phyloP scores from a whole-genome alignment of 2,797 vertebrate species.

The Lerista edwardsae region DNA sequence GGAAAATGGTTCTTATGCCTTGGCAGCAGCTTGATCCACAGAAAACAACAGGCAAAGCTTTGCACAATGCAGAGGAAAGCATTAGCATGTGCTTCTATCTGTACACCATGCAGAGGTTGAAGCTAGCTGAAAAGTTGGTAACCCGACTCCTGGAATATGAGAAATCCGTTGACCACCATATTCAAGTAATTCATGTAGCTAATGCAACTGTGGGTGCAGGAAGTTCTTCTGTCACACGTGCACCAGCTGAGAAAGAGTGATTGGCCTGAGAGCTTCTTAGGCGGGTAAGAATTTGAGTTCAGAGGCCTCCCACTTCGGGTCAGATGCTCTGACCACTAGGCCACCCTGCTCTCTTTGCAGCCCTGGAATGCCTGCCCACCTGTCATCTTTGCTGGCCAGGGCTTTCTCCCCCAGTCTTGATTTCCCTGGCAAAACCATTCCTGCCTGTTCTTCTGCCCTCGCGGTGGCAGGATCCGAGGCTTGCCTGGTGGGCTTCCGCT shows the following conservation, averaged over 20 bases:
- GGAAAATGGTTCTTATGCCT: neutral
- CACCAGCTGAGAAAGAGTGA: no score
- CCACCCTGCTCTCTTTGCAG: neutral
- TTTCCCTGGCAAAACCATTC: conserved; percentile 45
- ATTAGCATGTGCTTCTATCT: no score
- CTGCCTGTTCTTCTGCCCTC: conserved; percentile 48
- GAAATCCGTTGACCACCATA: neutral
- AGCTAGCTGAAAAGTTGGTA: no score
- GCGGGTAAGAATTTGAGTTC: no score
- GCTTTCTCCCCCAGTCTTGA: neutral
- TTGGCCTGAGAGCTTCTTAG: no score
- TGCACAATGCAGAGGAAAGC: neutral
- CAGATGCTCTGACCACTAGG: no score
- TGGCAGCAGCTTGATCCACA: no score
- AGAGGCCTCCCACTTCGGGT: no score
- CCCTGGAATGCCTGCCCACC: neutral
- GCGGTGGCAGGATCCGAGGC: conserved; percentile 58
- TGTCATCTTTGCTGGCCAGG: neutral
- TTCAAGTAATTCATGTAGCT: no score
- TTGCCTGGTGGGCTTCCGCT: conserved; percentile 56
- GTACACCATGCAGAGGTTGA: no score
- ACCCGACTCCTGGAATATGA: neutral
- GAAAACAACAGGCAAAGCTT: neutral
- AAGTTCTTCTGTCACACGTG: no score
- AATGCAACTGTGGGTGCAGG: no score